Percentiles rank a stretch among this genome's conserved stretches.
phyloP scores from a whole-genome alignment of 2,888 invertebrate species.

The Phoronis australis region DNA sequence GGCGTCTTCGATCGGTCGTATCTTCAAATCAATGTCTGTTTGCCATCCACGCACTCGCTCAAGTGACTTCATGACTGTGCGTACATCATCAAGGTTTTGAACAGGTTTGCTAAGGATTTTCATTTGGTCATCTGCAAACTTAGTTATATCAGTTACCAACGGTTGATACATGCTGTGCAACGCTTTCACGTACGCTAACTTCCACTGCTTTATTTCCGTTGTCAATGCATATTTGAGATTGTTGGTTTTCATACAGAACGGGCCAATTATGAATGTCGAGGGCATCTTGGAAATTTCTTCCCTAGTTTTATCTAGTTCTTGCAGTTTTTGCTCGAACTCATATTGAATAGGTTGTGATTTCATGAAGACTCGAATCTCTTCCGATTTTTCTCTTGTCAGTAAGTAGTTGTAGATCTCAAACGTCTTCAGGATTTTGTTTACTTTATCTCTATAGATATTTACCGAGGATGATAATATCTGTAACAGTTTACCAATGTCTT shows the following conservation, averaged over 20 bases:
- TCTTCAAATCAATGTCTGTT: constrained; percentile 64
- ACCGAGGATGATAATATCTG: constrained; percentile 73
- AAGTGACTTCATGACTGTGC: constrained; percentile 74
- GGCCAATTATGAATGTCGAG: constrained; percentile 65
- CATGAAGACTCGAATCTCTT: constrained; percentile 61
- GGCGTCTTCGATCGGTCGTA: constrained; percentile 72
- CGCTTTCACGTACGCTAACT: constrained; percentile 65
- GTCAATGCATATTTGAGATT: constrained; percentile 57
- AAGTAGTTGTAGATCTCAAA: constrained; percentile 63
- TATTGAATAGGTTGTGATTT: constrained; percentile 68
- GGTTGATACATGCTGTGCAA: constrained; percentile 67
- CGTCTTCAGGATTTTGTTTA: constrained; percentile 47
- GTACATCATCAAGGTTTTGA: constrained; percentile 61
- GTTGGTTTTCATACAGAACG: too few relatives aligned
- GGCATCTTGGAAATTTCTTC: constrained; percentile 63
- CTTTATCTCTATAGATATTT: constrained; percentile 66
- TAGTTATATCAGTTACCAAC: constrained; percentile 66
- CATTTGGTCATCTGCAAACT: constrained; percentile 72
- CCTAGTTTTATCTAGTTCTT: constrained; percentile 66
- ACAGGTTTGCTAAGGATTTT: constrained; percentile 62
- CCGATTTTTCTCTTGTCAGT: constrained; percentile 72
- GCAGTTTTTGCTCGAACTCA: constrained; percentile 70
- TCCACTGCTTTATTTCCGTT: constrained; percentile 76
- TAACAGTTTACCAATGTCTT: constrained; percentile 69
- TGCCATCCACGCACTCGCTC: constrained; percentile 67